Conservation (phyloP, 2,888 invertebrate genomes). For the Drosophila kambysellisi region DNA sequence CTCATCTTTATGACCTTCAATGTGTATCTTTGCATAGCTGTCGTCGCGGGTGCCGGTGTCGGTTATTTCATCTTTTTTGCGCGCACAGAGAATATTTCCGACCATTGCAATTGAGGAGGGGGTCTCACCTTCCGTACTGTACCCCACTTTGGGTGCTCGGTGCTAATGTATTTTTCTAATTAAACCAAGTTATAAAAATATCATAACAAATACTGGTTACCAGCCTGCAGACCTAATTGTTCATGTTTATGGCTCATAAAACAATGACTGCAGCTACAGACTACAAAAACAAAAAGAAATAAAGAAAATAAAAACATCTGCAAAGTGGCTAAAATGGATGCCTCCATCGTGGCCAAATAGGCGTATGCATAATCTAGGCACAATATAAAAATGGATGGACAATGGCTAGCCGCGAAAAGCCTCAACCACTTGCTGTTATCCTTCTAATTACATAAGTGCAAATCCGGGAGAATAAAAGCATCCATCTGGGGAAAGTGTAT, state of each 20-base stretch:
- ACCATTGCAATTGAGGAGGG: slow-evolving; percentile 64
- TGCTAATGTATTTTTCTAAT: slow-evolving; percentile 79
- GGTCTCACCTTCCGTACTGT: neutral
- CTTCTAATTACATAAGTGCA: slow-evolving; percentile 28
- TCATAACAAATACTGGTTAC: slow-evolving; percentile 52
- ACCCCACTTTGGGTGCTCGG: slow-evolving; percentile 3
- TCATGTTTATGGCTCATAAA: slow-evolving; percentile 79
- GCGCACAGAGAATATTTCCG: slow-evolving; percentile 28
- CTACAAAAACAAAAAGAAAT: slow-evolving; percentile 1
- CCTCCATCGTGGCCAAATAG: slow-evolving; percentile 10
- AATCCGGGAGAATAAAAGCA: slow-evolving; percentile 7
- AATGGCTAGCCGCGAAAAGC: neutral
- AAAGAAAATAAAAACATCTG: slow-evolving; percentile 31
- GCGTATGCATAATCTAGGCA: slow-evolving; percentile 42
- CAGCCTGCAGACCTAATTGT: slow-evolving; percentile 67
- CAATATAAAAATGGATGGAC: slow-evolving; percentile 6
- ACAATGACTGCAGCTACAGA: slow-evolving; percentile 66
- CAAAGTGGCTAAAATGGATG: slow-evolving; percentile 44
- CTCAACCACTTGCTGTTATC: slow-evolving; percentile 22
- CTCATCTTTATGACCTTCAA: slow-evolving; percentile 98
- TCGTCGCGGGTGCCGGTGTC: slow-evolving; percentile 93
- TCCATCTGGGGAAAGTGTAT: slow-evolving; percentile 27
- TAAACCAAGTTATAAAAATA: slow-evolving; percentile 72
- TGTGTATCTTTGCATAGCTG: slow-evolving; percentile 94
- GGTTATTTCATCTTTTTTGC: slow-evolving; percentile 96